phyloP scores from a whole-genome alignment of 2,888 invertebrate species.

The Dromius quadrimaculatus region DNA sequence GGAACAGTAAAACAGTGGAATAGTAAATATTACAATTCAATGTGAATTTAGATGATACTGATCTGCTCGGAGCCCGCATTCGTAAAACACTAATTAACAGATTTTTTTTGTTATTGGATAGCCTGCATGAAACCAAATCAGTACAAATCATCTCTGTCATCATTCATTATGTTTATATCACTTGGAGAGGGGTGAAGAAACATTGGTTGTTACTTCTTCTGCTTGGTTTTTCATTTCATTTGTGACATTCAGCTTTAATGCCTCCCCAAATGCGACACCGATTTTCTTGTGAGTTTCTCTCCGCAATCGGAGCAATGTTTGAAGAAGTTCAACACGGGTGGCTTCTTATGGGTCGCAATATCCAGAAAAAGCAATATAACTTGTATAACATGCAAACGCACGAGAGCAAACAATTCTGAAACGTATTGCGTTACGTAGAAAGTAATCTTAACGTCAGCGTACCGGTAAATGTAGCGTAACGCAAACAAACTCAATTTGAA shows the following conservation, averaged over 20 bases:
- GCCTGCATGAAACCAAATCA: slow-evolving; percentile 19
- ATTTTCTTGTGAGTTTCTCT: too few relatives aligned
- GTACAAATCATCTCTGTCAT: slow-evolving; percentile 24
- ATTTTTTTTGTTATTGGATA: background rate
- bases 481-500: slow-evolving; percentile 42
- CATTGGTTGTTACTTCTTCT: too few relatives aligned
- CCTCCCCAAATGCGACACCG: too few relatives aligned
- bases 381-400: slow-evolving; percentile 50
- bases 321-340: slow-evolving; percentile 1
- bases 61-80: slow-evolving; percentile 22
- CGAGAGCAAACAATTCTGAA: slow-evolving; percentile 40
- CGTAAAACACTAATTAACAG: slow-evolving; percentile 29
- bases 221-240: too few relatives aligned
- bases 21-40: slow-evolving; percentile 22
- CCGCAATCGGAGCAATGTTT: too few relatives aligned
- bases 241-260: too few relatives aligned
- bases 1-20: too few relatives aligned
- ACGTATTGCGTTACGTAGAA: slow-evolving; percentile 45
- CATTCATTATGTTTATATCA: too few relatives aligned
- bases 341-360: slow-evolving; percentile 22
- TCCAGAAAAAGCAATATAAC: slow-evolving; percentile 51
- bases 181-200: too few relatives aligned
- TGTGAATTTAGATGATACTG: slow-evolving; percentile 26
- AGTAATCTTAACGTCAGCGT: slow-evolving; percentile 49
- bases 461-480: slow-evolving; percentile 48